Base-by-base conservation (phyloP, 2,797 vertebrate species). In the Enoplosus armatus region DNA sequence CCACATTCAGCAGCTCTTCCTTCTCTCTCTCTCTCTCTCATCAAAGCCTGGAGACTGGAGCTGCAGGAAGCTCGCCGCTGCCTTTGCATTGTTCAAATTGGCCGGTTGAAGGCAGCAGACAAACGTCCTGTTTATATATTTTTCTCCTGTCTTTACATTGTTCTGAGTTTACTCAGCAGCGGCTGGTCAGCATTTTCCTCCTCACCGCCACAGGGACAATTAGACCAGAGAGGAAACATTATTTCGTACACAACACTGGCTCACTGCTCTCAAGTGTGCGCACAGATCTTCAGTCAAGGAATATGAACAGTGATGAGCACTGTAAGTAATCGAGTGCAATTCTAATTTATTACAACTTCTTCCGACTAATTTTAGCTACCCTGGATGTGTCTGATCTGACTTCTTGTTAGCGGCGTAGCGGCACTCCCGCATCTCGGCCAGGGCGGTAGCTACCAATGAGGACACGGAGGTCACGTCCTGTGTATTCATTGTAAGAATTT, bases 101-200 rank as follows among this genome's bases (percentile, higher is more conserved):
- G 35, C n/a, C 39, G 39, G 39, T 39, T 63, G 27, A 79, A 63
- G 72, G 62, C 35, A 50, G 24, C 62, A 80, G 71, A 26, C 58
- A 51, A 14, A 58, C 39, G 15, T 90, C 89, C 89, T 89, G 89
- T 91, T 90, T 85, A 72, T 85, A 72, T 72, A 50, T 70, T 77
- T 53, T 20, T 37, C 22, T 63, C 63, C 22, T 45, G 47, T 58
- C 62, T 77, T 59, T 29, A 43, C 76, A 91, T 91, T 92, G 90
- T 91, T 88, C 84, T 60, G 33, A 71, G 16, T 50, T 48, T 59
- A 54, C 47, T 61, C 54, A 41, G 74, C n/a, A 26, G 56, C 20
- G 39, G 39, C 39, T 6, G 6, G 18, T 62, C 73, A 33, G 6
- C 50, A 71, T 51, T 35, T 72, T 50, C 60, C 39, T 66, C 35